Percentiles rank a stretch among this genome's conserved stretches.
phyloP scores from a whole-genome alignment of 2,113 vertebrate species.

The Alces alces region DNA sequence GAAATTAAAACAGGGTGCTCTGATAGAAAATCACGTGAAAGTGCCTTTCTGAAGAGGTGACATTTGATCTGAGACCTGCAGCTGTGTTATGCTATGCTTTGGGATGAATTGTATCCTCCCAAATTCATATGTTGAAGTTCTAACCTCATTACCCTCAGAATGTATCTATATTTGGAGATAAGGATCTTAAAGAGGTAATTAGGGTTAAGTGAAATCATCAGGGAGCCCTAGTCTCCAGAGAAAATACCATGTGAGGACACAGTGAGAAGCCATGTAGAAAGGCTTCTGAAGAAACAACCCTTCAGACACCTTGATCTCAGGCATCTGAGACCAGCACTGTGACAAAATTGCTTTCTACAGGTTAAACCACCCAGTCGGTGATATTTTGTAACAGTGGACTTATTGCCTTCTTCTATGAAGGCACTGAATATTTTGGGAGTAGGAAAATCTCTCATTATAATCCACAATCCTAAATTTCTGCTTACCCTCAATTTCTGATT shows the following conservation, averaged over 20 bases:
- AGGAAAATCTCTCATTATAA: not conserved
- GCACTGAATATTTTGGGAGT: not conserved
- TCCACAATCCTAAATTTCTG: not conserved
- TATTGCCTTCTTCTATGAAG: not conserved
- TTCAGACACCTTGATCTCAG: not conserved
- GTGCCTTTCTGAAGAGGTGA: not conserved
- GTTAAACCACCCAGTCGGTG: not conserved
- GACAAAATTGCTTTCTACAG: not conserved
- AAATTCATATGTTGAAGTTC: not conserved
- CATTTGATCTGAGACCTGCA: not conserved
- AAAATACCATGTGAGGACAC: not conserved
- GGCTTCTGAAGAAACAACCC: not conserved
- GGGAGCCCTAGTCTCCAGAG: not conserved
- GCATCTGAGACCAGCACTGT: not conserved
- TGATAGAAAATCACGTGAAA: not conserved
- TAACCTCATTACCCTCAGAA: not conserved
- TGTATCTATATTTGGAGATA: not conserved
- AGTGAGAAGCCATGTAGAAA: not conserved
- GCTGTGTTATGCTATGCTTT: not conserved
- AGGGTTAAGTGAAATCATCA: not conserved
- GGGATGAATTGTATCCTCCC: not conserved
- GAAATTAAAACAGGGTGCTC: not conserved
- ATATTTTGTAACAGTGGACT: not conserved
- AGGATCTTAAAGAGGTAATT: not conserved
- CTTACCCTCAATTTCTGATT: not conserved